Conservation (phyloP, 2,888 invertebrate species). For the Theristus sp. region DNA sequence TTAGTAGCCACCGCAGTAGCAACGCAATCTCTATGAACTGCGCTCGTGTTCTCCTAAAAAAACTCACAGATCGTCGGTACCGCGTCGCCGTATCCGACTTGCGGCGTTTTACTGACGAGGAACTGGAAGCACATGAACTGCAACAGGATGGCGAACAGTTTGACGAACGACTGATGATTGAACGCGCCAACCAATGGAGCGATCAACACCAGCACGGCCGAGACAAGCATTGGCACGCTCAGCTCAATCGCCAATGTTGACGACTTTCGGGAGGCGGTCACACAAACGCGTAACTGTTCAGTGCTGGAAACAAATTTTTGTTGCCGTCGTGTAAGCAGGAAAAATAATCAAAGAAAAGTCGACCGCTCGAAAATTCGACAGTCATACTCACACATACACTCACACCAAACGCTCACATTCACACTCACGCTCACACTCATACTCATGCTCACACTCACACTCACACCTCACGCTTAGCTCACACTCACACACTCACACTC, state of each 20-base stretch:
- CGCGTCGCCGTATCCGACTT: constrained; percentile 17
- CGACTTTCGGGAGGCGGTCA: constrained; percentile 15
- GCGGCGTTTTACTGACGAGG: constrained; percentile 19
- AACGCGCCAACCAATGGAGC: constrained; percentile 19
- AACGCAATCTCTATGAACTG: too few species aligned
- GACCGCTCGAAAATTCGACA: not conserved
- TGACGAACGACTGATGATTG: constrained; percentile 15
- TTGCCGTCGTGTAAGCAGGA: too few species aligned
- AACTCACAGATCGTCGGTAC: constrained; percentile 21
- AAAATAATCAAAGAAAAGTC: not conserved
- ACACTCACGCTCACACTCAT: too few species aligned
- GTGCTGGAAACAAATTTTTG: constrained; percentile 5
- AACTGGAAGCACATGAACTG: constrained; percentile 24
- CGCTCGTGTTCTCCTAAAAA: too few species aligned
- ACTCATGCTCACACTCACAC: too few species aligned
- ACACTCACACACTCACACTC: not conserved
- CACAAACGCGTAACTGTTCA: constrained; percentile 17
- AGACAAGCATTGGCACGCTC: constrained; percentile 19
- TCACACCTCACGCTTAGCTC: not conserved
- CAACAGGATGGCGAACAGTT: constrained; percentile 21
- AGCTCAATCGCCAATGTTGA: constrained; percentile 19
- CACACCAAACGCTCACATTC: too few species aligned
- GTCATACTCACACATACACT: too few species aligned
- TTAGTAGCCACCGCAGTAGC: too few species aligned
- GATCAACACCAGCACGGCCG: constrained; percentile 17